Conservation (phyloP, 1,140 invertebrate species). For the Forficula auricularia region DNA sequence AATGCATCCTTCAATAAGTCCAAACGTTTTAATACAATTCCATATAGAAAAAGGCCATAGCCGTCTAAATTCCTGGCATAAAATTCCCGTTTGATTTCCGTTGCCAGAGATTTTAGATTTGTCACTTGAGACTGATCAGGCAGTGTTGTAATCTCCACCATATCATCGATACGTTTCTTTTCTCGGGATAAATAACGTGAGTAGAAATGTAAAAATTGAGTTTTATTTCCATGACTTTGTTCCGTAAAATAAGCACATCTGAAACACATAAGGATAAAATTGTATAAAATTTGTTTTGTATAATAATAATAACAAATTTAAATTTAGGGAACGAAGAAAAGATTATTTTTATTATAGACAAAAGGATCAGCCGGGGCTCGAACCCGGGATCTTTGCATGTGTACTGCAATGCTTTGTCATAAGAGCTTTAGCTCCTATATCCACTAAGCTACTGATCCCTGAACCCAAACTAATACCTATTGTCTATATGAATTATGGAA, state of each 20-base stretch:
- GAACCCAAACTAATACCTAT: no score
- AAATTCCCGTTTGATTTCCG: slow-evolving; percentile 38
- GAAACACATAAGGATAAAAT: background rate
- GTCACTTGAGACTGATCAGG: slow-evolving; percentile 41
- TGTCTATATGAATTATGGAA: no score
- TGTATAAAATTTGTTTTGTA: slow-evolving; percentile 4
- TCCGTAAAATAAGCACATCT: slow-evolving; percentile 69
- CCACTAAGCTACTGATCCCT: no score
- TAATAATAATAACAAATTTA: background rate
- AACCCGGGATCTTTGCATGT: no score
- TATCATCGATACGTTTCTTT: slow-evolving; percentile 71
- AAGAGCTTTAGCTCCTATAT: no score
- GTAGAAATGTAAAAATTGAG: slow-evolving; percentile 66
- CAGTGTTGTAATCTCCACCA: slow-evolving; percentile 53
- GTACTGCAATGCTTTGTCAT: no score
- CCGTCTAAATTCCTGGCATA: slow-evolving; percentile 55
- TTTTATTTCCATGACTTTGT: slow-evolving; percentile 43
- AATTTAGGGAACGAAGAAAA: background rate
- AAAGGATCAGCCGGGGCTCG: no score
- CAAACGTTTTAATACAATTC: slow-evolving; percentile 75
- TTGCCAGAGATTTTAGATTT: slow-evolving; percentile 33
- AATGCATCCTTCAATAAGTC: slow-evolving; percentile 56
- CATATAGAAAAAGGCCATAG: slow-evolving; percentile 78
- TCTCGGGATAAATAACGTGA: slow-evolving; percentile 73
- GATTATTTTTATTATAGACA: slow-evolving; percentile 2